These are phyloP conservation scores for Rhinichthys klamathensis DNA, from an alignment of 2,113 vertebrate genomes.

Conservation along the genomic window DNA sequence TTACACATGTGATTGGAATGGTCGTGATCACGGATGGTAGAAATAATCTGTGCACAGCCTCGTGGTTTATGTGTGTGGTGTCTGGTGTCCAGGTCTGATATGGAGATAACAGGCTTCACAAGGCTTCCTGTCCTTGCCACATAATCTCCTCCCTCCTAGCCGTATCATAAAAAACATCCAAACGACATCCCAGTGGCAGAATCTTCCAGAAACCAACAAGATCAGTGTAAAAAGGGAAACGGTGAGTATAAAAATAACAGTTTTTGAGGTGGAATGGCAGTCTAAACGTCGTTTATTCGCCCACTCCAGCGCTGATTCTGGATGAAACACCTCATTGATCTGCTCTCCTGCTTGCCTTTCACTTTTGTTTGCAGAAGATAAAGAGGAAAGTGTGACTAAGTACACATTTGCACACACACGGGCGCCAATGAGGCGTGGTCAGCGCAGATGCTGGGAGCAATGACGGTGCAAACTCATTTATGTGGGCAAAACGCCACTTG, in stretches of 20 bases:
- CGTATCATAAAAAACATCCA: conserved; percentile 23
- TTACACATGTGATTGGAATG: conserved; percentile 13
- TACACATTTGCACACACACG: conserved; percentile 20
- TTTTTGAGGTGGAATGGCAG: not conserved
- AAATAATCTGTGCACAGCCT: conserved; percentile 26
- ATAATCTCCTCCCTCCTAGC: conserved; percentile 17
- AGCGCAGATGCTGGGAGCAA: not conserved
- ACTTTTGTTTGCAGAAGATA: conserved; percentile 39
- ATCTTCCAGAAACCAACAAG: not conserved
- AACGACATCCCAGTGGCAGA: not conserved
- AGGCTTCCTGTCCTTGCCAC: conserved; percentile 50
- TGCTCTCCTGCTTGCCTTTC: not conserved
- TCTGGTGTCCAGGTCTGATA: conserved; percentile 41
- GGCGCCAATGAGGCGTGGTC: not conserved
- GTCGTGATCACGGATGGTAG: conserved; percentile 6
- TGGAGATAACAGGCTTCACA: conserved; percentile 36
- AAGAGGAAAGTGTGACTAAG: not conserved
- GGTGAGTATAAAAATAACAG: conserved; percentile 14
- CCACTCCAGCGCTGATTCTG: not conserved
- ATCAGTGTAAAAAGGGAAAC: not conserved
- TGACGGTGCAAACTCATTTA: not conserved
- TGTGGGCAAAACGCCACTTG: not conserved
- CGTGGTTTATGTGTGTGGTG: conserved; percentile 23
- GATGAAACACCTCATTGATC: conserved; percentile 18
- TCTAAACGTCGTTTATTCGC: not conserved